Base-by-base conservation (phyloP, 2,113 vertebrate species). In the Saiga tatarica region DNA sequence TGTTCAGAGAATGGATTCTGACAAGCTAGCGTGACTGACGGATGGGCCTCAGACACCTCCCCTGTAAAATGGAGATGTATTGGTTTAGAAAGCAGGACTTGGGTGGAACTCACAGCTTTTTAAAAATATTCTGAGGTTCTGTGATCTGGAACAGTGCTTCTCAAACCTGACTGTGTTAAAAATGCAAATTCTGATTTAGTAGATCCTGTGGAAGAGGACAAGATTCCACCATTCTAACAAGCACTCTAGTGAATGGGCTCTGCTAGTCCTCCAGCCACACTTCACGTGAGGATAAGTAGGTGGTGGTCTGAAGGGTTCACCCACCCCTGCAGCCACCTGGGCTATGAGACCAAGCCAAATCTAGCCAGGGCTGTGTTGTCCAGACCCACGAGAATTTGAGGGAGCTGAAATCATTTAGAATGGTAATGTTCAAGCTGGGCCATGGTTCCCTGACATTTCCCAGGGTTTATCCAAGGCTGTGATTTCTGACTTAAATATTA, bases 81-180 rank as follows among this genome's bases (percentile, higher is more conserved):
- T 91, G 3, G 50, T 59, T 62, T n/a, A 42, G 82, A 94, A 94
- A 28, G 78, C n/a, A 53, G 64, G 53, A n/a, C 59, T 26, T 85
- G 52, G 6, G 14, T 55, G 82, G 52, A 78, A 33, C 59, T 47
- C 30, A 6, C 16, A 30, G 28, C 4, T 28, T 45, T 60, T n/a
- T 30, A 21, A 2, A 7, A 36, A 50, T 15, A 28, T 50, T 57
- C 55, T 42, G 76, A 96, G 36, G 62, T 67, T 26, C 76, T 71
- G 39, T 76, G 7, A 50, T 76, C 81, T 62, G 17, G 36, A 47
- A 19, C 45, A 83, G 25, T 88, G 45, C 53, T 93, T 50, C 47
- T 53, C 79, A 79, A 74, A 60, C n/a, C 30, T 39, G 15, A 42
- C 15, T 14, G 5, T 53, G 9, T 87, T 67, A 60, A 67, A 76